Evolutionary conservation across 2,113 vertebrate genomes (phyloP).

Genomic region (Cygnus buccinator): DNA sequence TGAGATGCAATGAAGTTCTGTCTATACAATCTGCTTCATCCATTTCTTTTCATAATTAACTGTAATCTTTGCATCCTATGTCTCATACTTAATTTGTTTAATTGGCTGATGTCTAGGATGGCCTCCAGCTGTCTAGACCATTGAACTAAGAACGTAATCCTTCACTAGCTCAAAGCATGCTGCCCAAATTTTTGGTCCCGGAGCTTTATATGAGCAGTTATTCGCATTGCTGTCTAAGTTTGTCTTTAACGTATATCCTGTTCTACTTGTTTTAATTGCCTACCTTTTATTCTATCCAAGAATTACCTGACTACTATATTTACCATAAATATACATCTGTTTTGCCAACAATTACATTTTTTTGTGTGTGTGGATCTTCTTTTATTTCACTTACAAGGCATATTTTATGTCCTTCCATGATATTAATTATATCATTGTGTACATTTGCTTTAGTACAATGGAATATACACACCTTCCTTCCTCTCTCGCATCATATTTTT

Average conservation of each 20-base stretch:
- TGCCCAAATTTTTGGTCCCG: background rate
- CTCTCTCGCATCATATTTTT: background rate
- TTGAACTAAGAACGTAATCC: slow-evolving; percentile 27
- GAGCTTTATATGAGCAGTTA: background rate
- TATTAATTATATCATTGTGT: background rate
- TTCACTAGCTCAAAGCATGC: background rate
- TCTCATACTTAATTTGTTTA: slow-evolving; percentile 63
- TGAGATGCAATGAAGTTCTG: slow-evolving; percentile 8
- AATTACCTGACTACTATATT: background rate
- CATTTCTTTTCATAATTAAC: slow-evolving; percentile 50
- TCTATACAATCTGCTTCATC: slow-evolving; percentile 48
- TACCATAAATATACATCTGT: background rate
- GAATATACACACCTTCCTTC: background rate
- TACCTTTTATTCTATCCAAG: slow-evolving; percentile 1
- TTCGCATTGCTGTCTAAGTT: slow-evolving; percentile 16
- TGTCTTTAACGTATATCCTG: slow-evolving; percentile 44
- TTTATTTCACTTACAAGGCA: background rate
- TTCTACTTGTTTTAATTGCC: slow-evolving; percentile 39
- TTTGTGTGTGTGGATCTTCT: background rate
- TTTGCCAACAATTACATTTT: background rate
- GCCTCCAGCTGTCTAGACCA: slow-evolving; percentile 61
- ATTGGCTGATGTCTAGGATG: slow-evolving; percentile 37
- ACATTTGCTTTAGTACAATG: background rate
- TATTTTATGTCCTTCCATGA: background rate
- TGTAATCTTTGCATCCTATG: slow-evolving; percentile 49